Conservation (phyloP, 2,797 vertebrate species). For the Poeciliopsis gracilis region DNA sequence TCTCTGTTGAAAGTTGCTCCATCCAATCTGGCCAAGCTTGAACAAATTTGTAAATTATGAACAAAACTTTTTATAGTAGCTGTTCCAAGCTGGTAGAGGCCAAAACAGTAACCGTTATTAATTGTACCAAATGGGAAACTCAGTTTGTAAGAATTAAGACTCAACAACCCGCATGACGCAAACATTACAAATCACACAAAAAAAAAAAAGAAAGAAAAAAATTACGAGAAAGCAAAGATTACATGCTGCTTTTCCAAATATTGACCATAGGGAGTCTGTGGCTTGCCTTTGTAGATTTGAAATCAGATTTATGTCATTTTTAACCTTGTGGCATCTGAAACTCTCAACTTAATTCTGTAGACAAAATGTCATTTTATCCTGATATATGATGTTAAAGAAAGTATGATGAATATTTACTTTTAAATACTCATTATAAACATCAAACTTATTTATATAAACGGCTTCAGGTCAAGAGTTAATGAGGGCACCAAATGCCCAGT, state of each 20-base stretch:
- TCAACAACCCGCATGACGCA: not conserved
- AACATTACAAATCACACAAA: constrained; percentile 2
- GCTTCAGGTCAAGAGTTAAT: not conserved
- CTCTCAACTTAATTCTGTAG: not conserved
- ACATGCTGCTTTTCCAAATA: not conserved
- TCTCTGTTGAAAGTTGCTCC: not conserved
- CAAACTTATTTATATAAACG: not conserved
- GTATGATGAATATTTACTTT: not conserved
- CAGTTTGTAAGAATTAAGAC: not conserved
- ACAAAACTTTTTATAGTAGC: not conserved
- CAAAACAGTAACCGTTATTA: not conserved
- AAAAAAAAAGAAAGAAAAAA: not conserved
- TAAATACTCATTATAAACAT: not conserved
- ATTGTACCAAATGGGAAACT: not conserved
- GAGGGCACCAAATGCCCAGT: not conserved
- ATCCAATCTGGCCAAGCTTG: not conserved
- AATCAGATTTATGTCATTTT: not conserved
- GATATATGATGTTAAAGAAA: not conserved
- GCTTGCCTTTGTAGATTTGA: not conserved
- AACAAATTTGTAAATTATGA: not conserved
- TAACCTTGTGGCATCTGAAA: not conserved
- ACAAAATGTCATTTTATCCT: not conserved
- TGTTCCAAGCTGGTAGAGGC: not conserved
- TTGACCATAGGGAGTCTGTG: not conserved
- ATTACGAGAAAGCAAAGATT: not conserved